These are phyloP conservation scores for Pocillopora damicornis DNA, from an alignment of 64 coral and sea anemone species.

Conservation along the genomic window DNA sequence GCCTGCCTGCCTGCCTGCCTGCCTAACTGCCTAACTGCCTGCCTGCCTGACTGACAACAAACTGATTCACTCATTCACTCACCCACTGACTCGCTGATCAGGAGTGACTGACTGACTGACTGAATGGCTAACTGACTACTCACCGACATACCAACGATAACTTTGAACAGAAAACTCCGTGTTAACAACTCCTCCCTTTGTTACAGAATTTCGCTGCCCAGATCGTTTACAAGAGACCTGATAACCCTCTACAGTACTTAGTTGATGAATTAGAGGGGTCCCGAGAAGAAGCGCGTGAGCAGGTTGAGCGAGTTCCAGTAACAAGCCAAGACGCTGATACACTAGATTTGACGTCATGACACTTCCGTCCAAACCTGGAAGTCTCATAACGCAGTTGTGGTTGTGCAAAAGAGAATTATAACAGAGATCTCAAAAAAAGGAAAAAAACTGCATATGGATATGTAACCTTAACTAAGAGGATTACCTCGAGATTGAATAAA, in stretches of 20 bases:
- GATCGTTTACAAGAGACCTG: conserved; percentile 76
- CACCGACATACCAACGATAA: neutral
- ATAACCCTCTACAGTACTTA: conserved; percentile 71
- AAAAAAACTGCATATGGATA: too few species aligned
- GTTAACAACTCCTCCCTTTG: neutral
- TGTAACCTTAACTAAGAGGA: too few species aligned
- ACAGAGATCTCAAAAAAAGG: neutral
- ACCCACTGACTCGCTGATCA: neutral
- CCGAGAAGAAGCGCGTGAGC: neutral
- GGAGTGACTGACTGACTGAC: neutral
- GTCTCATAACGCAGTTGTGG: neutral
- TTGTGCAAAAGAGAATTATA: neutral
- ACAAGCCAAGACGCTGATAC: neutral
- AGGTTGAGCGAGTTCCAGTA: neutral
- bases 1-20: neutral
- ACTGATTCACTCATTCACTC: neutral
- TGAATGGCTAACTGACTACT: neutral
- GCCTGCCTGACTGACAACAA: neutral
- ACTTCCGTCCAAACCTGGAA: neutral
- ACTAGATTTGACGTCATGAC: neutral
- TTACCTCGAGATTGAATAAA: too few species aligned
- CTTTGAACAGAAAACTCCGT: neutral
- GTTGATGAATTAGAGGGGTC: conserved; percentile 55
- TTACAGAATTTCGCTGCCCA: conserved; percentile 70
- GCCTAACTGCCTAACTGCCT: neutral